Evolutionary conservation across 2,888 invertebrate species (phyloP), one percentile per base, ranked within the genome.

Genomic region (Campopleginae sp.): DNA sequence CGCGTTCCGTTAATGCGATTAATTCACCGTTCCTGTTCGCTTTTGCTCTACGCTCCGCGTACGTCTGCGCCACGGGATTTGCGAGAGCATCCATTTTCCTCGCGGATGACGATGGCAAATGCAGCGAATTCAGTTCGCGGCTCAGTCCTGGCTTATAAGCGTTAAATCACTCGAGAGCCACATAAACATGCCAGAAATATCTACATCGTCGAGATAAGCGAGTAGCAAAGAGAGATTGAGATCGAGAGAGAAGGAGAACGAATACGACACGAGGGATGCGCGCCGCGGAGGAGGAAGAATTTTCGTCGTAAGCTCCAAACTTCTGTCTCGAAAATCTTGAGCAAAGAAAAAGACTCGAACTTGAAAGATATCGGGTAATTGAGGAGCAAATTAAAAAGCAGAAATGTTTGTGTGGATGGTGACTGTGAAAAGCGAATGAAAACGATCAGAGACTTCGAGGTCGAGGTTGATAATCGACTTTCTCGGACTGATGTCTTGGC

Each of bases 171-270:
- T 86, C 85, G 85, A 65, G 80, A 81, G 83, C 80, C 81, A 48
- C 83, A 84, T 86, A 86, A 86, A 86, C 83, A 86, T 86, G 86
- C 86, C 86, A 86, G 81, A 81, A 85, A 86, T 86, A 86, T 85
- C 85, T 86, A 80, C 83, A 85, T 85, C 86, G 75, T 68, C 71
- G 66, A 85, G 83, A 86, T 85, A 83, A 85, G 80, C 78, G 66
- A 82, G 80, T 46, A 44, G 44, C 44, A 68, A 44, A 65, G 66
- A 42, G 54, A 74, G 70, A 75, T 46, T n/a, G 61, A 71, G 79
- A 79, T 38, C 23, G 71, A 12, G 17, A 10, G n/a, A 7, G 38
- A 44, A 4, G 2, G 19, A 2, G 68, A 46, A 66, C 0, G 27
- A 14, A 27, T 23, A n/a, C 23, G 23, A 19, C n/a, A 19, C 19